These are phyloP conservation scores for Ochlodes sylvanus DNA, from an alignment of 2,888 invertebrate genomes.

Conservation along the genomic window DNA sequence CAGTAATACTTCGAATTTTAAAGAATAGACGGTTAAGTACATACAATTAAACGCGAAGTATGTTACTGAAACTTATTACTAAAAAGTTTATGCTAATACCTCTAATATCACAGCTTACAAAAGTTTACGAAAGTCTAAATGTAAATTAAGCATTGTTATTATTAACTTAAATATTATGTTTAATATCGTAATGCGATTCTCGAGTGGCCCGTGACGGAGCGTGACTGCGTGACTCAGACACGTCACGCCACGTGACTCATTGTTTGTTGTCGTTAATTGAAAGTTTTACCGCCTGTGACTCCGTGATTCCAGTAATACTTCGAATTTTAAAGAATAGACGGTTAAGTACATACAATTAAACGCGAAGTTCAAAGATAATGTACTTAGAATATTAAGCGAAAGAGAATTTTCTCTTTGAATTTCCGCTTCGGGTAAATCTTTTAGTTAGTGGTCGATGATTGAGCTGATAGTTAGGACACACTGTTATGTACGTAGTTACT, in stretches of 20 bases:
- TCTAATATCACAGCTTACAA: no score
- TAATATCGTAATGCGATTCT: no score
- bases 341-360: no score
- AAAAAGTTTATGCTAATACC: no score
- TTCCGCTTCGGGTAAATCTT: background rate
- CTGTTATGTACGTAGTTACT: no score
- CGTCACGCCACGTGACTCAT: conserved; percentile 43
- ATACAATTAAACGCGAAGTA: no score
- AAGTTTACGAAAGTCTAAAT: no score
- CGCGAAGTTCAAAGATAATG: background rate
- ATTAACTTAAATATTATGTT: no score
- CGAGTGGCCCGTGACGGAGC: background rate
- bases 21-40: no score
- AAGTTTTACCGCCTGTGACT: conserved; percentile 22
- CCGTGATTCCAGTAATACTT: background rate
- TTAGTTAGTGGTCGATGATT: background rate
- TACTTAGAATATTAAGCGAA: conserved; percentile 4
- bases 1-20: background rate
- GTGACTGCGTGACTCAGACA: conserved; percentile 45
- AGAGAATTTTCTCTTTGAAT: background rate
- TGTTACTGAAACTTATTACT: no score
- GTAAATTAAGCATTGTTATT: no score
- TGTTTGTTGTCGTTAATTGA: conserved; percentile 37
- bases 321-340: no score
- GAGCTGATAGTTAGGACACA: background rate